Base-by-base conservation (phyloP, 2,797 vertebrate species). In the Etheostoma nigrum region DNA sequence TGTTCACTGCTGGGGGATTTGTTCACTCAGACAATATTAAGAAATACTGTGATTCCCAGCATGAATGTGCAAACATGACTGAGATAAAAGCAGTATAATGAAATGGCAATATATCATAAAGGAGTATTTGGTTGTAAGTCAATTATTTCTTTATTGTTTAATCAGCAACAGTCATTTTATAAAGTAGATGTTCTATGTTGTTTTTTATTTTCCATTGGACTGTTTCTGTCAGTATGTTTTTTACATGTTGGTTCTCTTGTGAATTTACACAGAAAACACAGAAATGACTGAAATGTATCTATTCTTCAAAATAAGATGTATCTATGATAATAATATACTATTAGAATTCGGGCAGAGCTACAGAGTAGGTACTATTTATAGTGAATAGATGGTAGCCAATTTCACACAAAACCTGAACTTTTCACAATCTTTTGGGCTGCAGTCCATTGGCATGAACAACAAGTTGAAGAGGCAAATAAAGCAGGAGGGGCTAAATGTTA, bases 31-130 rank as follows among this genome's bases (percentile, higher is more conserved):
- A 58, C 30, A 54, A 51, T 23, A 14, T 54, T 25, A 55, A 23
- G 54, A 72, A 82, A 78, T 68, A 27, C 10, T n/a, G 40, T 5
- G 9, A 40, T 64, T 74, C 10, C 47, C 23, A 15, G 10, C 11
- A 23, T 19, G 19, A 51, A n/a, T 40, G 13, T 55, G 21, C 6
- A 65, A 25, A 40, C 19, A 55, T 64, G 7, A 15, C 36, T 4
- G 19, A 19, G 48, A 49, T 30, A 47, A 45, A 0, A 51, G 21
- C 0, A 25, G 14, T 64, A 40, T 4, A 54, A 42, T 3, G 36
- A 36, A 11, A 40, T 40, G 36, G 10, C 36, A 40, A 40, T 21
- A 55, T 4, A 19, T 25, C 7, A 13, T 36, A 19, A 21, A 48
- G 40, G 49, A 0, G n/a, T 51, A 59, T 4, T 60, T 2, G 1